These are phyloP conservation scores for Lithophane ornitopus DNA, from an alignment of 2,888 invertebrate species.

Conservation along the genomic window DNA sequence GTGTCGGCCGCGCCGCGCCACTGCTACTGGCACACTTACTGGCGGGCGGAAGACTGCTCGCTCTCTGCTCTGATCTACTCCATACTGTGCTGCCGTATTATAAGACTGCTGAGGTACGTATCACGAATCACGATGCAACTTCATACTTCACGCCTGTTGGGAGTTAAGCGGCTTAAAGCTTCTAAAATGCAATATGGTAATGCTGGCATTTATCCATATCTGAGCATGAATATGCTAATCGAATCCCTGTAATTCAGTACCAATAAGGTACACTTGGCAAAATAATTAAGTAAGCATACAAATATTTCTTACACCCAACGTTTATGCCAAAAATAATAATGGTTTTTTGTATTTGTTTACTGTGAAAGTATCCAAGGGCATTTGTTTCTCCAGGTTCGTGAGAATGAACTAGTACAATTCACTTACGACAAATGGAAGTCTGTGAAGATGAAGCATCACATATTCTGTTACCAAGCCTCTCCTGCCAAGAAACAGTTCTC, in stretches of 20 bases:
- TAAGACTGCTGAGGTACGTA: constrained; percentile 94
- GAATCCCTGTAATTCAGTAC: not conserved
- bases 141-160: not conserved
- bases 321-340: constrained; percentile 1
- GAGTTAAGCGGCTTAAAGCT: not conserved
- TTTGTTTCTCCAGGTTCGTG: constrained; percentile 91
- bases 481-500: constrained; percentile 96
- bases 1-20: constrained; percentile 92
- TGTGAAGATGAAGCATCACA: constrained; percentile 96
- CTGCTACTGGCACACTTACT: constrained; percentile 93
- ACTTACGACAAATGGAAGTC: constrained; percentile 96
- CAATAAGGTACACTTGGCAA: not conserved
- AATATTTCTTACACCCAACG: not conserved
- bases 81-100: constrained; percentile 95
- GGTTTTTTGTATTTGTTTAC: not conserved
- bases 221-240: not conserved
- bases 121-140: not conserved
- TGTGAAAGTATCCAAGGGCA: not conserved
- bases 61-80: constrained; percentile 95
- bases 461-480: constrained; percentile 96
- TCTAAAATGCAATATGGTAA: not conserved
- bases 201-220: no score
- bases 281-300: not conserved
- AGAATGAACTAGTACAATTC: constrained; percentile 95
- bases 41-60: constrained; percentile 94